Base-by-base conservation (phyloP, 2,888 invertebrate species). In the Thera obeliscata region DNA sequence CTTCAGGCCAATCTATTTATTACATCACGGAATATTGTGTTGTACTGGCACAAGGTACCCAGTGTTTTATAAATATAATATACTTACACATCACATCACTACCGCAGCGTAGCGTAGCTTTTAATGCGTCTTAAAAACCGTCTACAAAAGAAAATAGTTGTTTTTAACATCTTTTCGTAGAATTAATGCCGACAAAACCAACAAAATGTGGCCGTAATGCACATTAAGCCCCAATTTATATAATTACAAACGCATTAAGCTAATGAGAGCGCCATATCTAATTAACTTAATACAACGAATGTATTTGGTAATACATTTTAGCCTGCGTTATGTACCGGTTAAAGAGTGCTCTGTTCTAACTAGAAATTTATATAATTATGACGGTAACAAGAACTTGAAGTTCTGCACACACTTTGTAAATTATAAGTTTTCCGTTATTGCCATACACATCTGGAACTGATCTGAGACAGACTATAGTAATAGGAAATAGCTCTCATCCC, bases 211-310 rank as follows among this genome's bases (percentile, higher is more conserved):
- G 6, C 55, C 38, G 12, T 22, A 56, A 56, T 62, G 35, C 56
- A 46, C 48, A 61, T 60, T 65, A 62, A 67, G 49, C 56, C 33
- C 57, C 59, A 58, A 67, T 65, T 63, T 63, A 65, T 54, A 67
- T 67, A 67, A 67, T 65, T 67, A 58, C 54, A 12, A 12, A 5
- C 56, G 50, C 63, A 70, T 67, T 65, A 70, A 48, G 63, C 60
- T 67, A 70, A 67, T 63, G 67, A 70, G 67, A 8, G 49, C 49
- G 50, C 64, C 48, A 55, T 50, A 62, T 62, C 35, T 58, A 65
- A 70, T 67, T 67, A 64, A 41, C 56, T 48, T 36, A 57, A 33
- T 4, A 43, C 56, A 56, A 55, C 48, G 22, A 22, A 22, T 46
- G 48, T 48, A 22, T 63, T 56, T n/a, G 48, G 38, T 62, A 54